Percentiles rank a stretch among this genome's conserved stretches.
Evolutionary conservation across 2,888 invertebrate species (phyloP).

Genomic region (Nephrotoma guestfalica): DNA sequence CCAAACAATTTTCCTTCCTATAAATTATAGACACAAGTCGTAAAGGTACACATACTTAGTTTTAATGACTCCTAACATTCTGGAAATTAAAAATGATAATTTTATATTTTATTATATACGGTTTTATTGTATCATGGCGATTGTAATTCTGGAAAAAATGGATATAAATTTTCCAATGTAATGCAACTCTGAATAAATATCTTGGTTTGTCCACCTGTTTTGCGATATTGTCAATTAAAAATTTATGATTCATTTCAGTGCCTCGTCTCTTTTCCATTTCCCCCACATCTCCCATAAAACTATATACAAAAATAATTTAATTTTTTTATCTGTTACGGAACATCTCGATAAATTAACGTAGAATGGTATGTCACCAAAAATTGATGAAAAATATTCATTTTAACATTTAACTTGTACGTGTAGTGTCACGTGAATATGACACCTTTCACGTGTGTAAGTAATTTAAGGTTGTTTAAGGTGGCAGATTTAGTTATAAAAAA

Average conservation of each 20-base stretch:
- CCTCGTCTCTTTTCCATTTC: neutral
- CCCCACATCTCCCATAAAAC: neutral
- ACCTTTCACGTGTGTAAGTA: slow-evolving; percentile 1
- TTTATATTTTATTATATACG: neutral
- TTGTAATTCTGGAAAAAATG: neutral
- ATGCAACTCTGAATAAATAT: neutral
- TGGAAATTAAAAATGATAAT: neutral
- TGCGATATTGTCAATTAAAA: neutral
- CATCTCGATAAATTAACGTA: neutral
- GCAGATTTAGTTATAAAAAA: neutral
- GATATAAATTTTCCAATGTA: neutral
- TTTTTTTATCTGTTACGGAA: no score
- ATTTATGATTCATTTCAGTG: neutral
- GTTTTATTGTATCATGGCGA: neutral
- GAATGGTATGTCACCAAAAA: neutral
- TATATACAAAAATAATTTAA: neutral
- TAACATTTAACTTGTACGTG: neutral
- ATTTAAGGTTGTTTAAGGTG: neutral
- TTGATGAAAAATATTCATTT: neutral
- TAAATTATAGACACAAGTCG: neutral
- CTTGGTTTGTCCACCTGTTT: neutral
- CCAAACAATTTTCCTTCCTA: neutral
- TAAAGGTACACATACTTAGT: neutral
- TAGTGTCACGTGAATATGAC: neutral
- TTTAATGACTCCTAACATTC: neutral